These are phyloP conservation scores for Cynoglossus semilaevis DNA, from an alignment of 2,113 vertebrate species.

Conservation along the genomic window DNA sequence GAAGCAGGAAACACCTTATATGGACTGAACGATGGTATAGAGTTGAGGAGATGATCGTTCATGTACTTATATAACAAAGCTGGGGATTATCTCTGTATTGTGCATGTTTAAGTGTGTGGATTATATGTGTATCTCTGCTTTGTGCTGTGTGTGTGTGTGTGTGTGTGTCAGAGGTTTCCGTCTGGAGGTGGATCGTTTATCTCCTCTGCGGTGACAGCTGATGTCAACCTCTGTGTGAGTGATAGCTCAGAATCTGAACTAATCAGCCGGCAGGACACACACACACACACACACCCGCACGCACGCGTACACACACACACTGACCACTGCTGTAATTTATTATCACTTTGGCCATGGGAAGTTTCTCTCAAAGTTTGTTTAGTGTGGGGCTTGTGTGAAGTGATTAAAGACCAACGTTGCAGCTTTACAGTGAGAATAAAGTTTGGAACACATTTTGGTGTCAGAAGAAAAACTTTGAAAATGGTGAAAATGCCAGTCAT, in stretches of 20 bases:
- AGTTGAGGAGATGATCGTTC: background rate
- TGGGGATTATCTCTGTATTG: slow-evolving; percentile 29
- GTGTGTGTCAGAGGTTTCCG: slow-evolving; percentile 36
- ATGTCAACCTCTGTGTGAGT: slow-evolving; percentile 44
- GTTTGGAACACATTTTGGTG: too few relatives aligned
- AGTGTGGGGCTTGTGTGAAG: background rate
- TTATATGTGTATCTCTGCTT: background rate
- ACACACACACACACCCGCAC: slow-evolving; percentile 28
- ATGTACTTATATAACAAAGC: slow-evolving; percentile 18
- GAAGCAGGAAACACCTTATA: slow-evolving; percentile 12
- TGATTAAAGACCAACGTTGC: background rate
- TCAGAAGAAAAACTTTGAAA: too few relatives aligned
- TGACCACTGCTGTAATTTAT: background rate
- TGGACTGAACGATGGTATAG: background rate
- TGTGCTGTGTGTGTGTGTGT: slow-evolving; percentile 22
- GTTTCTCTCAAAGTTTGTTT: slow-evolving; percentile 10
- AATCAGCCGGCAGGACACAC: slow-evolving; percentile 33
- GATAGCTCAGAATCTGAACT: slow-evolving; percentile 49
- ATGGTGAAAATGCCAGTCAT: too few relatives aligned
- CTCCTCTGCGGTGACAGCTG: slow-evolving; percentile 44
- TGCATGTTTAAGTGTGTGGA: background rate
- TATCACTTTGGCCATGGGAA: background rate
- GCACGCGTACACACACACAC: slow-evolving; percentile 25
- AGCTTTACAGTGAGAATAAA: too few relatives aligned
- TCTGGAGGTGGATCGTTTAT: slow-evolving; percentile 55